These are phyloP conservation scores for Ochotona princeps DNA, from an alignment of 2,113 vertebrate species.

Conservation along the genomic window DNA sequence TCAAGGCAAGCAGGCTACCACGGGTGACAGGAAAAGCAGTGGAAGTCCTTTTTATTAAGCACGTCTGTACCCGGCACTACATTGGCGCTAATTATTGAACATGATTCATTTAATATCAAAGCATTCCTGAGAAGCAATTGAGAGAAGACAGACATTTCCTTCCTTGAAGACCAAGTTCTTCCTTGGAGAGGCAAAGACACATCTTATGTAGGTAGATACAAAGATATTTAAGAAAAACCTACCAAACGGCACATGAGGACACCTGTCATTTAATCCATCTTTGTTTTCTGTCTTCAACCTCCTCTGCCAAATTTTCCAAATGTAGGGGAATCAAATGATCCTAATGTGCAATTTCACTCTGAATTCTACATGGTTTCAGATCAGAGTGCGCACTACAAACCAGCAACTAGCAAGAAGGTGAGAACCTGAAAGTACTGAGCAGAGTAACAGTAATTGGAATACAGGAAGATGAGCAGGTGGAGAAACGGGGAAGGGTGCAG, in stretches of 20 bases:
- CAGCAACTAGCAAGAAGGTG: background rate
- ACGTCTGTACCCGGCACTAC: background rate
- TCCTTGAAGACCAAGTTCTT: slow-evolving; percentile 19
- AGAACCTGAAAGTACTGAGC: background rate
- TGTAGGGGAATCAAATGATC: background rate
- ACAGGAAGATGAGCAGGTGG: background rate
- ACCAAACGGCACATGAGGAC: background rate
- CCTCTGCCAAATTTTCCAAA: background rate
- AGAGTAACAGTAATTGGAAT: background rate
- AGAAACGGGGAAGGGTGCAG: background rate
- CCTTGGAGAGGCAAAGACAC: background rate
- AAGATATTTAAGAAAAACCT: background rate
- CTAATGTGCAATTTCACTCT: background rate
- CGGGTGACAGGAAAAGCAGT: background rate
- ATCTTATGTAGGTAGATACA: background rate
- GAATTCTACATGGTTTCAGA: background rate
- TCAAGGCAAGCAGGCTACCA: too few relatives aligned
- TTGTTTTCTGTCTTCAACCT: background rate
- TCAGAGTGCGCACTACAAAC: background rate
- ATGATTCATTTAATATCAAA: slow-evolving; percentile 15
- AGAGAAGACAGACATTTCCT: background rate
- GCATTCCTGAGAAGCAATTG: background rate
- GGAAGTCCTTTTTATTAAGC: background rate
- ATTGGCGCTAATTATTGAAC: background rate
- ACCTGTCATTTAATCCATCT: background rate